Conservation (phyloP, 2,113 vertebrate species). For the Potamarius usumacintae region DNA sequence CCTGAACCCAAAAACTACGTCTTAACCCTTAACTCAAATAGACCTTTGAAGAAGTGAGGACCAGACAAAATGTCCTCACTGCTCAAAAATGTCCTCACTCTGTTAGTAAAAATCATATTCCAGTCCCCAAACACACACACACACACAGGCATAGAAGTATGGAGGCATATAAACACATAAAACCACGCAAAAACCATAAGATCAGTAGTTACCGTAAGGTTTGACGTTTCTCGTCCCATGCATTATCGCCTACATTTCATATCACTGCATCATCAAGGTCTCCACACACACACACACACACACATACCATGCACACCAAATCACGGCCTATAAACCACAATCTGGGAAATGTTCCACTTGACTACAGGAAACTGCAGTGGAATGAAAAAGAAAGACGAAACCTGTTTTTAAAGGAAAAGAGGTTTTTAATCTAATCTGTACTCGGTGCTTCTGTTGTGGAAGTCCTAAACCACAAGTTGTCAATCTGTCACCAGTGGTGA, state of each 20-base stretch:
- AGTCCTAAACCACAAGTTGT: no score
- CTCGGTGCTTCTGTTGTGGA: background rate
- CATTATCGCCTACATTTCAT: constrained; percentile 31
- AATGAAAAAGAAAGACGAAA: background rate
- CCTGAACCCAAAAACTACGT: no score
- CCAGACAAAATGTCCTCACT: no score
- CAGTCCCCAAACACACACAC: no score
- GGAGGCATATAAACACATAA: constrained; percentile 28
- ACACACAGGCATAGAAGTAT: constrained; percentile 8
- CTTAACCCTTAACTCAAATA: no score
- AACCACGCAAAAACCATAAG: constrained; percentile 31
- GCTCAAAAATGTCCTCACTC: no score
- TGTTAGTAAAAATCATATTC: no score
- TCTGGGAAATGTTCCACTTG: constrained; percentile 47
- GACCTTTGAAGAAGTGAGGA: no score
- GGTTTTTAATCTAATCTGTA: background rate
- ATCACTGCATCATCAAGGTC: constrained; percentile 39
- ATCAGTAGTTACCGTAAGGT: constrained; percentile 12
- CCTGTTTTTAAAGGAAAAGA: background rate
- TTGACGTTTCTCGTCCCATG: constrained; percentile 35
- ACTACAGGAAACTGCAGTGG: constrained; percentile 37
- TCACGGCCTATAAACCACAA: constrained; percentile 43
- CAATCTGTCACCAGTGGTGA: background rate
- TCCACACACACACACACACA: constrained; percentile 29
- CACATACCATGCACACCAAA: constrained; percentile 30